Percentiles rank a stretch among this genome's conserved stretches.
phyloP scores from a whole-genome alignment of 2,888 invertebrate species.

The Limnephilus lunatus region DNA sequence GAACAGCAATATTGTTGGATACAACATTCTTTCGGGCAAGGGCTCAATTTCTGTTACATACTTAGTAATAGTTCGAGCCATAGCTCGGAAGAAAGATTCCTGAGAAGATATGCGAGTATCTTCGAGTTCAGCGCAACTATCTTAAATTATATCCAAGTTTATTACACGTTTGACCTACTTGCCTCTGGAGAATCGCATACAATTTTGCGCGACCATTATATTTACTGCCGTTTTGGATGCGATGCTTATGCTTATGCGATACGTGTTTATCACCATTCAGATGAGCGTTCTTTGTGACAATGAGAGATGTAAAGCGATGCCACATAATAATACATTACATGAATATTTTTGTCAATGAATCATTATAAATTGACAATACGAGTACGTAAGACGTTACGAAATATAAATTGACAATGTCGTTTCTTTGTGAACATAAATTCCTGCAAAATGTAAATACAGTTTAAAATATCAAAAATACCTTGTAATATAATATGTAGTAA shows the following conservation, averaged over 20 bases:
- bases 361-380: no score
- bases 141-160: slow-evolving; percentile 36
- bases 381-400: no score
- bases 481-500: no score
- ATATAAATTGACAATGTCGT: no score
- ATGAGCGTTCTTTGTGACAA: background rate
- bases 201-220: background rate
- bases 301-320: background rate
- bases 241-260: background rate
- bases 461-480: no score
- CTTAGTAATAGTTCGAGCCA: background rate
- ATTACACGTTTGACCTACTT: slow-evolving; percentile 30
- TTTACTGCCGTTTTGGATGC: background rate
- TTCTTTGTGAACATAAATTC: no score
- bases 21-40: no score
- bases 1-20: no score
- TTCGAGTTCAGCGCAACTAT: background rate
- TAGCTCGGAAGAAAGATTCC: slow-evolving; percentile 3
- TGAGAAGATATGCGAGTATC: slow-evolving; percentile 15
- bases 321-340: background rate
- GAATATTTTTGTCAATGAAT: no score
- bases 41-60: background rate
- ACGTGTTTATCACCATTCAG: background rate
- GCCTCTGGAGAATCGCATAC: background rate
- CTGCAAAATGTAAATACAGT: no score